Evolutionary conservation across 2,888 invertebrate genomes (phyloP), one percentile per base, ranked within the genome.

Genomic region (Metalampra italica): DNA sequence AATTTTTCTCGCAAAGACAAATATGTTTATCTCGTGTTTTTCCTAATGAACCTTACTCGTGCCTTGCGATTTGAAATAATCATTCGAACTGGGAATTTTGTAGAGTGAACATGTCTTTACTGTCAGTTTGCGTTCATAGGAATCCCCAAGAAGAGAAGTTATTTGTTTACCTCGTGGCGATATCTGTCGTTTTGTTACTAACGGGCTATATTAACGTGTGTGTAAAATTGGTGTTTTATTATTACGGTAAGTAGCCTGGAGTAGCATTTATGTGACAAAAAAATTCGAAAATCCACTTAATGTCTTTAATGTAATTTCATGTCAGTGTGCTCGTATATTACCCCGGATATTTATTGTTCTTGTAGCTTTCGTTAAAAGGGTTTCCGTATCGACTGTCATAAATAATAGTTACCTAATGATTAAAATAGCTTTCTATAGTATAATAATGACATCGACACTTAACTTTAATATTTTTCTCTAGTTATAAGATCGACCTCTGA

Each of bases 141-240:
- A 32, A 12, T 44, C 37, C n/a, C 32, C 29, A 42, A 9, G 39
- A 44, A 47, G 59, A 68, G 30, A 65, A 63, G 50, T 67, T 54
- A 53, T 54, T 66, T 14, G 52, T 64, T 22, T 63, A 62, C 13
- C n/a, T 45, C 9, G 1, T 47, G 5, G 40, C 12, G 9, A 12
- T 47, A 30, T 29, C 66, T 29, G 45, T 67, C 3, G 56, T 57
- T 14, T 29, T 71, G 11, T 57, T 68, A 8, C 36, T 71, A 15
- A 63, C 78, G 62, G 71, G 74, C 30, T 77, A 76, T 46, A 53
- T 72, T 11, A 63, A 64, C 53, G 56, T 78, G 55, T 70, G 75
- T 53, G 51, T 81, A 45, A 78, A 78, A 56, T 44, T 83, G 11
- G 44, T 77, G 46, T 66, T 78, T 56, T 78, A 77, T 60, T 76